Evolutionary conservation across 2,888 invertebrate species (phyloP).

Genomic region (Amphipyra tragopoginis): DNA sequence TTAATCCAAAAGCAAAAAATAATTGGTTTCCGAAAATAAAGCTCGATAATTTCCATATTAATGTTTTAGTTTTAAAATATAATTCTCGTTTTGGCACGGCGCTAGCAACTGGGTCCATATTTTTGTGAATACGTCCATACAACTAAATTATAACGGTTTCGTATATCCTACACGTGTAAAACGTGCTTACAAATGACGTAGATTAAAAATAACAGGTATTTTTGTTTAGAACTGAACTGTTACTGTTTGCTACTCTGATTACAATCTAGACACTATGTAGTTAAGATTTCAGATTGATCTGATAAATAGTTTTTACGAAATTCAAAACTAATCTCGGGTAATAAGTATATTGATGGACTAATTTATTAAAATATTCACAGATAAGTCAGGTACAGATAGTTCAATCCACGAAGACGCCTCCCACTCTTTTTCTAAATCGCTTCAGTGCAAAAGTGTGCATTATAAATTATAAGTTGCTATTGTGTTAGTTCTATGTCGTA

Average conservation of each 20-base stretch:
- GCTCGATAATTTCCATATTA: constrained; percentile 20
- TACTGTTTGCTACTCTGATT: neutral
- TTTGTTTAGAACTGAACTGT: neutral
- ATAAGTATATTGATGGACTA: no score
- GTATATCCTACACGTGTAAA: constrained; percentile 23
- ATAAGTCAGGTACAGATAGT: no score
- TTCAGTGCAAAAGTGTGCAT: no score
- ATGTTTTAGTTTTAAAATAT: constrained; percentile 28
- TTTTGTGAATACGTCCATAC: constrained; percentile 28
- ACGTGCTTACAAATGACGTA: constrained; percentile 19
- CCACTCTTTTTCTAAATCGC: no score
- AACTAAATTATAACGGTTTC: constrained; percentile 34
- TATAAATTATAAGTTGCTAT: no score
- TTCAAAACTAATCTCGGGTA: no score
- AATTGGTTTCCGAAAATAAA: constrained; percentile 2
- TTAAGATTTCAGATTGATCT: no score
- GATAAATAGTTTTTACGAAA: no score
- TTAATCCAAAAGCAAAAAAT: neutral
- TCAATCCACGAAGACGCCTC: no score
- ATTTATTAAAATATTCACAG: no score
- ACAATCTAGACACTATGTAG: neutral
- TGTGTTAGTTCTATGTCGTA: no score
- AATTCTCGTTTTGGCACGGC: constrained; percentile 13
- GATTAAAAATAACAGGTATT: constrained; percentile 1
- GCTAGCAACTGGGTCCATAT: constrained; percentile 19